These are phyloP conservation scores for Drosophila paucipuncta DNA, from an alignment of 2,888 invertebrate genomes.

Conservation along the genomic window DNA sequence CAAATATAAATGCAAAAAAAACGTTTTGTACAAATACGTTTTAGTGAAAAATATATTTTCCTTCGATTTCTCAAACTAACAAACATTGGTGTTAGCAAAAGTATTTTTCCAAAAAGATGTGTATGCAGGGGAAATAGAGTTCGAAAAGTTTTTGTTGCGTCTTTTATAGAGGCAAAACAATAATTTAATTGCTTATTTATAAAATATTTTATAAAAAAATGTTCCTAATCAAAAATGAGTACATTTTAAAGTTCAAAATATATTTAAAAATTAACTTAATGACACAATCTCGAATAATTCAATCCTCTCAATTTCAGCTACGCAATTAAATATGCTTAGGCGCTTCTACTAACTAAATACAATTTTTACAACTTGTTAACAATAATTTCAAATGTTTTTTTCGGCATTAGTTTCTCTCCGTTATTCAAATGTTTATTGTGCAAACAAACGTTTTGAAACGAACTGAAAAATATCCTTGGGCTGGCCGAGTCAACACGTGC, in stretches of 20 bases:
- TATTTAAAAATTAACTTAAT: not conserved
- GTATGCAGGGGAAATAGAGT: not conserved
- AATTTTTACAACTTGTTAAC: not conserved
- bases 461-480: constrained; percentile 28
- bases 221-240: not conserved
- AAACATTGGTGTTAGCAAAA: not conserved
- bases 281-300: not conserved
- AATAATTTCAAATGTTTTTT: not conserved
- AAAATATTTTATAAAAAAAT: not conserved
- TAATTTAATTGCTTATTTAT: not conserved
- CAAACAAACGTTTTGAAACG: constrained; percentile 33
- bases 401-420: not conserved
- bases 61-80: not conserved
- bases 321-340: not conserved
- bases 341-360: not conserved
- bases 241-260: not conserved
- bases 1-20: constrained; percentile 5
- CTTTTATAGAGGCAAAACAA: not conserved
- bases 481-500: constrained; percentile 46
- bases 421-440: constrained; percentile 40
- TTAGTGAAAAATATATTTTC: not conserved
- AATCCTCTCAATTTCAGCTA: not conserved
- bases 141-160: not conserved
- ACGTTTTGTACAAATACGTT: not conserved
- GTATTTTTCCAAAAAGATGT: not conserved